A percentile compares a stretch with the other conserved stretches of the same genome.
Evolutionary conservation across 2,888 invertebrate species (phyloP).

Genomic region (Parnassius smintheus): DNA sequence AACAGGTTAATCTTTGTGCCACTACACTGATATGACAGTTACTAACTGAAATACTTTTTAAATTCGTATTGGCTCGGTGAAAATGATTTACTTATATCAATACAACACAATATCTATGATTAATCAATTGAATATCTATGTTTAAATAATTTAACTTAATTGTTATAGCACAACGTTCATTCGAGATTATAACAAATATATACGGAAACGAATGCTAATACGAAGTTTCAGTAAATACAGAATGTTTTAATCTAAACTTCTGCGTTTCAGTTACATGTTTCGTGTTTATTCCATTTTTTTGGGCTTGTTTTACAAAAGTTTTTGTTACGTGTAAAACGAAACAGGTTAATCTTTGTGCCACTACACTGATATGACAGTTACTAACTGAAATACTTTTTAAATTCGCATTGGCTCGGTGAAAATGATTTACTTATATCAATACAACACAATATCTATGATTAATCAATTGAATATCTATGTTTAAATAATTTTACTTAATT

Average conservation of each 20-base stretch:
- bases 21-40: conserved; percentile 13
- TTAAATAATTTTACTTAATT: no score
- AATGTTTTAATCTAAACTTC: conserved; percentile 7
- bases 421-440: no score
- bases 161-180: no score
- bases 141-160: no score
- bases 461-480: no score
- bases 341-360: conserved; percentile 23
- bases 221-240: not conserved
- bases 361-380: conserved; percentile 13
- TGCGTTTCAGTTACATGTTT: conserved; percentile 9
- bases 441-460: no score
- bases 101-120: no score
- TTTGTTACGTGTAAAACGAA: conserved; percentile 16
- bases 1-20: conserved; percentile 23
- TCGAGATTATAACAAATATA: no score
- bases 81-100: not conserved
- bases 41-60: conserved; percentile 5
- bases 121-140: no score
- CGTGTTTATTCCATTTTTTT: conserved; percentile 10
- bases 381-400: conserved; percentile 4
- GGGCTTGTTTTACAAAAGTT: conserved; percentile 5
- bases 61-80: not conserved
- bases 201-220: not conserved
- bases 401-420: not conserved